phyloP scores from a whole-genome alignment of 1,140 invertebrate species.

The Eumaeus atala region DNA sequence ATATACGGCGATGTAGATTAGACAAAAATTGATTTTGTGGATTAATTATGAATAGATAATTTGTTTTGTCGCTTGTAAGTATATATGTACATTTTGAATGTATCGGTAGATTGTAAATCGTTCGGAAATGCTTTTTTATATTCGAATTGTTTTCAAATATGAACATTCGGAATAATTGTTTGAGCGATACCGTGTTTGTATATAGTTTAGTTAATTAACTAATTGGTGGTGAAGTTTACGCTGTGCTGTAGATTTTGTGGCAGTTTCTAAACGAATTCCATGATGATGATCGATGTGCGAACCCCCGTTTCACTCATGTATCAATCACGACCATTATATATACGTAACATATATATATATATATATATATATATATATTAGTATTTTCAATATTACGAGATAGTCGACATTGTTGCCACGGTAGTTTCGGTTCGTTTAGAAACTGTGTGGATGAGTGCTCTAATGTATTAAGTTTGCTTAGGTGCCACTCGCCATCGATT shows the following conservation, averaged over 20 bases:
- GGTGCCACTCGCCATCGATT: slow-evolving; percentile 37
- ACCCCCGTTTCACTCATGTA: not conserved
- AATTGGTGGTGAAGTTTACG: slow-evolving; percentile 36
- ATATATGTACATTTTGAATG: slow-evolving; percentile 68
- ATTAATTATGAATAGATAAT: slow-evolving; percentile 37
- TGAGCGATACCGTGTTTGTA: slow-evolving; percentile 28
- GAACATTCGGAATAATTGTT: slow-evolving; percentile 32
- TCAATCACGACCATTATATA: slow-evolving; percentile 7
- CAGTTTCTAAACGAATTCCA: slow-evolving; percentile 35
- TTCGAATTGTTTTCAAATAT: slow-evolving; percentile 31
- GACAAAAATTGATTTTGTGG: slow-evolving; percentile 37
- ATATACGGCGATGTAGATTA: slow-evolving; percentile 32
- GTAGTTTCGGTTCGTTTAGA: slow-evolving; percentile 33
- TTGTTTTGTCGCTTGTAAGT: slow-evolving; percentile 63
- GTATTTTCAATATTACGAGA: slow-evolving; percentile 18
- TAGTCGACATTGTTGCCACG: slow-evolving; percentile 17
- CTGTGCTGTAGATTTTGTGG: slow-evolving; percentile 38
- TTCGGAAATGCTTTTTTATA: slow-evolving; percentile 41
- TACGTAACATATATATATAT: slow-evolving; percentile 23
- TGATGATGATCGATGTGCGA: not conserved
- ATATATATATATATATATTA: no score
- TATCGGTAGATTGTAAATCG: slow-evolving; percentile 18
- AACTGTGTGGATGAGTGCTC: slow-evolving; percentile 43
- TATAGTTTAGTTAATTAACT: slow-evolving; percentile 19
- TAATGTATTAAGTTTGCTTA: slow-evolving; percentile 54